A percentile compares a stretch with the other conserved stretches of the same genome.
Evolutionary conservation across 2,888 invertebrate genomes (phyloP).

Genomic region (Leuctra nigra): DNA sequence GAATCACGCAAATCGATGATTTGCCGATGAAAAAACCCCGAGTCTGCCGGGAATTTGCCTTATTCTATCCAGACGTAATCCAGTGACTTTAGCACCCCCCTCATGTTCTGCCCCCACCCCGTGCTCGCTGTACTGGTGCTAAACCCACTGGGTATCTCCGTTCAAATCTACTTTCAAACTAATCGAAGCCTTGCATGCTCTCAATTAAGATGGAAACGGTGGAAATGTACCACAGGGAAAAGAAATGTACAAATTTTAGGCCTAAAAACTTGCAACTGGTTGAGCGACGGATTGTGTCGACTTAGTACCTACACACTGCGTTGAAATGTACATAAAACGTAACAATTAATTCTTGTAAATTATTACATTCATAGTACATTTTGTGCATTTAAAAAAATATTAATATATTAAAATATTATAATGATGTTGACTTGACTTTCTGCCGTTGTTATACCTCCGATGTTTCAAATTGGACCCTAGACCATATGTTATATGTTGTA

Average conservation of each 20-base stretch:
- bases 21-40: neutral
- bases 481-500: neutral
- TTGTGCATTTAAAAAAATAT: neutral
- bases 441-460: neutral
- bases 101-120: too few relatives aligned
- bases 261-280: slow-evolving; percentile 34
- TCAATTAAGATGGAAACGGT: neutral
- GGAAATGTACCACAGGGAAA: slow-evolving; percentile 27
- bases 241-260: slow-evolving; percentile 42
- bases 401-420: slow-evolving; percentile 9
- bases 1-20: neutral
- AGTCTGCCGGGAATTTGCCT: slow-evolving; percentile 24
- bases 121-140: too few relatives aligned
- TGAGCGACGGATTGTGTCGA: neutral
- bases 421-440: neutral
- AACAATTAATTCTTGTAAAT: too few relatives aligned
- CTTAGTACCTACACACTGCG: slow-evolving; percentile 31
- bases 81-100: slow-evolving; percentile 10
- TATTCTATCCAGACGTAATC: slow-evolving; percentile 3
- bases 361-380: neutral
- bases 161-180: too few relatives aligned
- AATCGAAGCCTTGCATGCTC: neutral
- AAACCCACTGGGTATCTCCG: too few relatives aligned
- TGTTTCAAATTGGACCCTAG: neutral
- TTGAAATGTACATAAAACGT: slow-evolving; percentile 36